Percentiles rank a stretch among this genome's conserved stretches.
These are phyloP conservation scores for Plecotus auritus DNA, from an alignment of 2,113 vertebrate genomes.

Conservation along the genomic window DNA sequence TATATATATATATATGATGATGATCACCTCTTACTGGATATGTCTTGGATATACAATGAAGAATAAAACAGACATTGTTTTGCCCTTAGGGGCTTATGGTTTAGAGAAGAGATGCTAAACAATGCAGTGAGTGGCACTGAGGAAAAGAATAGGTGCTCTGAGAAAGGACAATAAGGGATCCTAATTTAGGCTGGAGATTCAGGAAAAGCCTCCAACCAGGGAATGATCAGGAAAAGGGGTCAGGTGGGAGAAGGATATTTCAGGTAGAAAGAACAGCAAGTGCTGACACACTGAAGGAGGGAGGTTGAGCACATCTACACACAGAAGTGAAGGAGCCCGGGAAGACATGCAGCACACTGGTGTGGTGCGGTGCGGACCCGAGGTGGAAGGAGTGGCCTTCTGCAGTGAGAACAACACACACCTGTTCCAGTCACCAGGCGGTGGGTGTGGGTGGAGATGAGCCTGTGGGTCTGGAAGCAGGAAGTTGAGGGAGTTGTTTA, in stretches of 20 bases:
- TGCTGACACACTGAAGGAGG: background rate
- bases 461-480: background rate
- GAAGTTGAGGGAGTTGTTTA: background rate
- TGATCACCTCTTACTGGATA: background rate
- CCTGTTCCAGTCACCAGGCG: background rate
- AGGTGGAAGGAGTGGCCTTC: background rate
- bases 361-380: fast-evolving
- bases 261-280: background rate
- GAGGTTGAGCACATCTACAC: background rate
- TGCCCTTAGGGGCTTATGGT: background rate
- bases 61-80: background rate
- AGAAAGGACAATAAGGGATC: background rate
- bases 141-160: background rate
- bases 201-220: background rate
- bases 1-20: background rate
- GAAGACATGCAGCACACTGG: fast-evolving
- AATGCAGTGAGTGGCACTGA: fast-evolving
- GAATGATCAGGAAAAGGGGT: background rate
- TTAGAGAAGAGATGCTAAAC: background rate
- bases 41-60: background rate
- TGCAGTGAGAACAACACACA: background rate
- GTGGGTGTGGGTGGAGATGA: background rate
- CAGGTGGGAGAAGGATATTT: background rate
- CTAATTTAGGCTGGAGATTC: background rate
- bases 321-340: background rate